Evolutionary conservation across 2,888 invertebrate genomes (phyloP).

Genomic region (Lingula anatina): DNA sequence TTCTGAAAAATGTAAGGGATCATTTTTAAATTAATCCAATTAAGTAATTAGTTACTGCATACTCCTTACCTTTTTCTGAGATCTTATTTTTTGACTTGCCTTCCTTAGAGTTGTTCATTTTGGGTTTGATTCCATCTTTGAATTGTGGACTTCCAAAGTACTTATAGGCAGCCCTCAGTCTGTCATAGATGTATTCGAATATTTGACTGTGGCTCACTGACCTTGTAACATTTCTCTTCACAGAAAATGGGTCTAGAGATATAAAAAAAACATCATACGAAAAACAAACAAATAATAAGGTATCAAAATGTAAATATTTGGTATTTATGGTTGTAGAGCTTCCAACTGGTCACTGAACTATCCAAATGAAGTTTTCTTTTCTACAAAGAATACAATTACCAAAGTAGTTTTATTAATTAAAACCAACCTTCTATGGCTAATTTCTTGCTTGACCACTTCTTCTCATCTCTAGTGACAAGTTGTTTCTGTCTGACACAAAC

Average conservation of each 20-base stretch:
- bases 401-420: no score
- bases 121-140: constrained; percentile 33
- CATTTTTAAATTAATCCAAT: no score
- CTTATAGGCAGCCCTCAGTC: constrained; percentile 52
- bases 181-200: constrained; percentile 55
- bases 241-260: constrained; percentile 54
- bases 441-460: constrained; percentile 56
- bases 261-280: constrained; percentile 9
- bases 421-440: constrained; percentile 57
- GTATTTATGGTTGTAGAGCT: not conserved
- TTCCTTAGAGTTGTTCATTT: no score
- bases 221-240: constrained; percentile 54
- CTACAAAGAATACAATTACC: no score
- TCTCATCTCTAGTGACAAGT: constrained; percentile 54
- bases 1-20: no score
- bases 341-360: no score
- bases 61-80: no score
- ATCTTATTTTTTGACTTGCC: no score
- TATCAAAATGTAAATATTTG: not conserved
- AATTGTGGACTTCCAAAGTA: constrained; percentile 55
- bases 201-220: constrained; percentile 51
- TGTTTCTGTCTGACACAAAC: constrained; percentile 53
- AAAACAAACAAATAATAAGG: not conserved
- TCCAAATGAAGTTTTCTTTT: no score
- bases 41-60: no score